Percentiles rank a stretch among this genome's conserved stretches.
Evolutionary conservation across 2,113 vertebrate species (phyloP).

Genomic region (Saguinus midas): DNA sequence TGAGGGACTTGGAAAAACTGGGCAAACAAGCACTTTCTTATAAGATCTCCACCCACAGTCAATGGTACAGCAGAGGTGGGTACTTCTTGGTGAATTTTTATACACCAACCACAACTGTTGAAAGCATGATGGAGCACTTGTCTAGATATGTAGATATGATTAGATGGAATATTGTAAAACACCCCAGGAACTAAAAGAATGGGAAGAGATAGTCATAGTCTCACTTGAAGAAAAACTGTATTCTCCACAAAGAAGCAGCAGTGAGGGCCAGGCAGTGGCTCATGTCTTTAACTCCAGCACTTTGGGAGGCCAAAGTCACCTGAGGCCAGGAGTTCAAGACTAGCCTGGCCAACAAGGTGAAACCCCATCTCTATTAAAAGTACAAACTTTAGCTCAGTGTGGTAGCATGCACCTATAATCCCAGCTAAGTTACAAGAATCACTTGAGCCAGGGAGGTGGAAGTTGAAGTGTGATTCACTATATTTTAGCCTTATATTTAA

Average conservation of each 20-base stretch:
- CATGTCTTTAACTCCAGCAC: too few species aligned
- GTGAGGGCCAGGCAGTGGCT: too few species aligned
- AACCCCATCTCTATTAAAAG: too few species aligned
- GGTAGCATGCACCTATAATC: too few species aligned
- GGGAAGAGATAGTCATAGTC: conserved; percentile 78
- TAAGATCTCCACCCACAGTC: conserved; percentile 89
- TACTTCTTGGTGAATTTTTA: conserved; percentile 93
- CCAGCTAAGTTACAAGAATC: too few species aligned
- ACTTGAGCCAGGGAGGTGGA: conserved; percentile 63
- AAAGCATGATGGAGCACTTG: conserved; percentile 87
- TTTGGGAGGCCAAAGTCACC: too few species aligned
- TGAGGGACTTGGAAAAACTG: conserved; percentile 91
- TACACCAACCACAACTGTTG: conserved; percentile 84
- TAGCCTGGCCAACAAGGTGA: too few species aligned
- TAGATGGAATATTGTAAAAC: conserved; percentile 87
- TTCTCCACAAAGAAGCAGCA: conserved; percentile 52
- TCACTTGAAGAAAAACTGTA: conserved; percentile 75
- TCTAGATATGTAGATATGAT: conserved; percentile 93
- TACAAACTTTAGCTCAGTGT: too few species aligned
- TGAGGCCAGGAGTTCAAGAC: too few species aligned
- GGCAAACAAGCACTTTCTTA: conserved; percentile 91
- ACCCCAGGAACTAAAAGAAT: conserved; percentile 74
- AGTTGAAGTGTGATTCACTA: conserved; percentile 21
- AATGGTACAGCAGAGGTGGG: conserved; percentile 86
- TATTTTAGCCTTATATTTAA: background rate